phyloP scores from a whole-genome alignment of 2,888 invertebrate genomes.

The Listrodromus nycthemerus region DNA sequence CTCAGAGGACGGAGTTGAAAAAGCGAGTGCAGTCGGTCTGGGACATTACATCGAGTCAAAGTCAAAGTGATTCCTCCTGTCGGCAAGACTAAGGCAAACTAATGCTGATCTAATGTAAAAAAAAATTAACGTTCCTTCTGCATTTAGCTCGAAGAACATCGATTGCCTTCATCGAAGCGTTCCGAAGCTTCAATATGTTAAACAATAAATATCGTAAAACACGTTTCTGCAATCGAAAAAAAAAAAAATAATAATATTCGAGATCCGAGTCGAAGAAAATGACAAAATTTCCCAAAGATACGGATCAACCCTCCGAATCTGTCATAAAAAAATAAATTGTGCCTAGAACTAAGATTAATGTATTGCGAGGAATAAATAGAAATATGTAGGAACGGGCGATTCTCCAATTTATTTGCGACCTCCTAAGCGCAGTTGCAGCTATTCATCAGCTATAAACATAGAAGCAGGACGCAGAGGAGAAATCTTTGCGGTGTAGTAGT shows the following conservation, averaged over 20 bases:
- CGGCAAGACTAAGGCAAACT: constrained; percentile 20
- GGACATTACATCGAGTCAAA: constrained; percentile 23
- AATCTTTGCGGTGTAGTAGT: constrained; percentile 23
- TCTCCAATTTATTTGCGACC: background rate
- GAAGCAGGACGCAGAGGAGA: constrained; percentile 14
- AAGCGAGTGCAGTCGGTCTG: constrained; percentile 31
- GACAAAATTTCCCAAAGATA: too few relatives aligned
- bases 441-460: constrained; percentile 29
- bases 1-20: constrained; percentile 40
- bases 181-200: too few relatives aligned
- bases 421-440: constrained; percentile 1
- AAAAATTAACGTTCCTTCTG: too few relatives aligned
- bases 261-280: too few relatives aligned
- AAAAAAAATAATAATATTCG: too few relatives aligned
- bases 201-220: too few relatives aligned
- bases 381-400: background rate
- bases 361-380: background rate
- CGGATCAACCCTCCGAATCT: too few relatives aligned
- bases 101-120: background rate
- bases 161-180: too few relatives aligned
- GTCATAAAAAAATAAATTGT: too few relatives aligned
- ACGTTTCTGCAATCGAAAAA: too few relatives aligned
- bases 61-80: constrained; percentile 33
- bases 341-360: background rate
- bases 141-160: too few relatives aligned